Percentiles rank a stretch among this genome's conserved stretches.
phyloP scores from a whole-genome alignment of 2,888 invertebrate species.

The Drosophila pseudotalamancana region DNA sequence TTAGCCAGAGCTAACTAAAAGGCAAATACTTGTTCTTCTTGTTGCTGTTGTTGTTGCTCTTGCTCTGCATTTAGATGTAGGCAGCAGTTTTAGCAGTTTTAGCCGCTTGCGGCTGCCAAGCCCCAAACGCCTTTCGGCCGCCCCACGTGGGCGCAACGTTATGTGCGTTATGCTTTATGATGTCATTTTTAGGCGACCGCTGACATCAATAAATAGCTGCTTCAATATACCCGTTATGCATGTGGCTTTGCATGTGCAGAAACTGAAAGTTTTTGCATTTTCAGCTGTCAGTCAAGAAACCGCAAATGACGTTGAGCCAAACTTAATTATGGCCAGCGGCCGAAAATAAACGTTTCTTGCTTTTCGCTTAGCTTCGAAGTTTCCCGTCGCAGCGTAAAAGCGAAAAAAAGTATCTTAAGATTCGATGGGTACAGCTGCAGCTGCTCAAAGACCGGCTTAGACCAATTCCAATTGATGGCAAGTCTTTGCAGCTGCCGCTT shows the following conservation, averaged over 20 bases:
- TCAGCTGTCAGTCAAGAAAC: conserved; percentile 11
- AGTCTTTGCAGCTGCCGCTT: conserved; percentile 54
- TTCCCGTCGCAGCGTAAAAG: not conserved
- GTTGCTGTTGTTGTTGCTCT: conserved; percentile 2
- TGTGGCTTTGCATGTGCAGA: conserved; percentile 6
- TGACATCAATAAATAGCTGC: conserved; percentile 34
- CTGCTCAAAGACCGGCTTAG: conserved; percentile 39
- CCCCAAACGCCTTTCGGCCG: conserved; percentile 39
- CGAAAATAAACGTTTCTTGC: not conserved
- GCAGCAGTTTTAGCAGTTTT: conserved; percentile 32
- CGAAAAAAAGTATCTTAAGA: not conserved
- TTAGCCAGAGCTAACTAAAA: conserved; percentile 63
- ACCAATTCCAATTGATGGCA: conserved; percentile 54
- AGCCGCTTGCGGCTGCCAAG: conserved; percentile 41
- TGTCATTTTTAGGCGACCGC: conserved; percentile 46
- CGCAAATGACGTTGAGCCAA: not conserved
- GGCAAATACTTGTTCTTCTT: conserved; percentile 33
- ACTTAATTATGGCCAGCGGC: not conserved
- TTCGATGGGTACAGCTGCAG: conserved; percentile 8
- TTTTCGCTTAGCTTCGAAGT: not conserved
- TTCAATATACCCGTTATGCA: conserved; percentile 52
- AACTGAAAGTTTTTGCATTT: conserved; percentile 41
- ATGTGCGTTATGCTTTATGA: conserved; percentile 39
- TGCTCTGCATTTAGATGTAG: conserved; percentile 28
- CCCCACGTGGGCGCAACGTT: conserved; percentile 36